Base-by-base conservation (phyloP, 1,140 invertebrate species). In the Eumaeus atala region DNA sequence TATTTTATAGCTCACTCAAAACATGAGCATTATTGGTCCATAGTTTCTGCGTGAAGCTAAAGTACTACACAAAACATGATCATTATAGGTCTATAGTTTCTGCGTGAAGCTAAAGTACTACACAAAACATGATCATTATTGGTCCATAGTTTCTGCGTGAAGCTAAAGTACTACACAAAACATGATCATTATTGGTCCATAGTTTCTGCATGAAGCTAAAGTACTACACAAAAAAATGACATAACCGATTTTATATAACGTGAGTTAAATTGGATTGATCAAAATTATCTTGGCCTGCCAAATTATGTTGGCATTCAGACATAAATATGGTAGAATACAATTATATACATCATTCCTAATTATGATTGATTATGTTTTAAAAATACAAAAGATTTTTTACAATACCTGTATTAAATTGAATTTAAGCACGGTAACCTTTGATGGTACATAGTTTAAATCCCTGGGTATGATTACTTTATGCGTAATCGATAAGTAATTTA, bases 321-420 rank as follows among this genome's bases (percentile, higher is more conserved):
- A 44, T 14, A 44, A 44, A 44, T 44, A 44, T 44, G 40, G 40
- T 17, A 44, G 12, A 44, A 44, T 44, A 9, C 40, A 44, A 44
- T 44, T 44, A 44, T 16, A 44, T 44, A 16, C 40, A 16, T 44
- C 40, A 44, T 44, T 44, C 40, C 40, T 44, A 44, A 44, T 44
- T 44, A 44, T 44, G 40, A 44, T 44, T 44, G 40, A 44, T 44
- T 44, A 44, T 44, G 40, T 2, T 44, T 12, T 44, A 44, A 16
- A 44, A 6, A 16, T 8, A 44, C 40, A 16, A 44, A 6, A 17
- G 40, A 44, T 17, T 17, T 44, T 28, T 44, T 44, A 6, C 40
- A 44, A 14, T 17, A 16, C 40, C 40, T 44, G 14, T 18, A 17
- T 14, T 44, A 44, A 16, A 44, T 17, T 44, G 16, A 44, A 17